A percentile compares a stretch with the other conserved stretches of the same genome.
Conservation (phyloP, 2,797 vertebrate genomes). For the Ciconia nigra region DNA sequence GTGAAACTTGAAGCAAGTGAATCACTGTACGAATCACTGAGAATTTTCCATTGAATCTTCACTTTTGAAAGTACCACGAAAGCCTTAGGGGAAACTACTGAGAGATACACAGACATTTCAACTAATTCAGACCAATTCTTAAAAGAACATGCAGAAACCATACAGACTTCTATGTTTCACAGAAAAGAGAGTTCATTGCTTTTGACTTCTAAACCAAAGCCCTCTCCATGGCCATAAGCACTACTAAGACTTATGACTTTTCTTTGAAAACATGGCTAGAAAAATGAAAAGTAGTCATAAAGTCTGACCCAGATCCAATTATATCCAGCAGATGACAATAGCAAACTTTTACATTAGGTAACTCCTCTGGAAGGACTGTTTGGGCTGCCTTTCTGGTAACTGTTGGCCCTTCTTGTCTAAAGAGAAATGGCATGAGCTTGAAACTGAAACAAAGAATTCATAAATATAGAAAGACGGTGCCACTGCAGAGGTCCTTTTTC, state of each 20-base stretch:
- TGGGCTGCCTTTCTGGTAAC: background rate
- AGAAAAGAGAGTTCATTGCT: background rate
- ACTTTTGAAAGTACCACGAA: background rate
- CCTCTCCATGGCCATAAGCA: background rate
- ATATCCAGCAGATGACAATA: background rate
- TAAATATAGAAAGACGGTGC: background rate
- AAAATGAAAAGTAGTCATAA: background rate
- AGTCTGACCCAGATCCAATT: background rate
- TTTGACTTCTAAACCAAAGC: background rate
- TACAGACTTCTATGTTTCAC: background rate
- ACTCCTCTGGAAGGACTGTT: background rate
- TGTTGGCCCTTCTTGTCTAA: background rate
- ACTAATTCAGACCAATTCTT: background rate
- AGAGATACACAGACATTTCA: background rate
- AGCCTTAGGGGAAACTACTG: background rate
- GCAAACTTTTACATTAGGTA: background rate
- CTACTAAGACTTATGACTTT: background rate
- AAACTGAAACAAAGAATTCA: background rate
- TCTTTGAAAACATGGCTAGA: background rate
- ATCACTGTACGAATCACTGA: background rate
- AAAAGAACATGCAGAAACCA: background rate
- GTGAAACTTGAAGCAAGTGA: background rate
- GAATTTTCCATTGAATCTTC: background rate
- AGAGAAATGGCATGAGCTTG: background rate
- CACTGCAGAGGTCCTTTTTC: background rate